Conservation (phyloP, 2,888 invertebrate species). For the Perizoma flavofasciatum region DNA sequence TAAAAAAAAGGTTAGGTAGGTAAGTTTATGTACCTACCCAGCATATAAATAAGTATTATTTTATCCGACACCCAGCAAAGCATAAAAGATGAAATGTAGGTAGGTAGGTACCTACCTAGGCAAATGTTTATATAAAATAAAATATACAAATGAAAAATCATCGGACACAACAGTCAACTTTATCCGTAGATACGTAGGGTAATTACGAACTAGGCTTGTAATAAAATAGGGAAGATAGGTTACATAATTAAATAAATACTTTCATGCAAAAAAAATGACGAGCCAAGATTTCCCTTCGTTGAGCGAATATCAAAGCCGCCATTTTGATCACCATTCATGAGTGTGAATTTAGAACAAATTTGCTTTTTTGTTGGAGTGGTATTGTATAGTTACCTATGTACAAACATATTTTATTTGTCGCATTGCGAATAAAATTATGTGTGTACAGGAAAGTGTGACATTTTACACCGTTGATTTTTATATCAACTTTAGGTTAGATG, state of each 20-base stretch:
- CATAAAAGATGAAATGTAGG: background rate
- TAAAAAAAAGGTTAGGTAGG: conserved; percentile 3
- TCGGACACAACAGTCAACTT: background rate
- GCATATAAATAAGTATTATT: background rate
- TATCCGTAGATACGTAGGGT: too few species aligned
- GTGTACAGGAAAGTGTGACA: conserved; percentile 50
- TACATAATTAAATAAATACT: background rate
- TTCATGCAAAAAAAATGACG: conserved; percentile 26
- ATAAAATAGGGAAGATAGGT: background rate
- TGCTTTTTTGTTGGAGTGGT: conserved; percentile 8
- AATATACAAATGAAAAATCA: background rate
- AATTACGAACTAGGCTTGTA: too few species aligned
- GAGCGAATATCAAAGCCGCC: conserved; percentile 21
- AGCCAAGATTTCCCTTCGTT: conserved; percentile 16
- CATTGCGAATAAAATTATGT: conserved; percentile 26
- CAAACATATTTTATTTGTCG: conserved; percentile 20
- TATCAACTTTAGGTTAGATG: conserved; percentile 55
- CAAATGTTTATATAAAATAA: background rate
- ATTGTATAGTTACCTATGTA: conserved; percentile 32
- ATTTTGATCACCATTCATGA: conserved; percentile 21
- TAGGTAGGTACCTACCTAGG: conserved; percentile 6
- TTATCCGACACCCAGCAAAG: conserved; percentile 22
- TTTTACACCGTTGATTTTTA: conserved; percentile 46
- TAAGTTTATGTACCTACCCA: background rate
- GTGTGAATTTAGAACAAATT: conserved; percentile 5